Conservation (phyloP, 2,113 vertebrate genomes). For the Brachyhypopomus gauderio region DNA sequence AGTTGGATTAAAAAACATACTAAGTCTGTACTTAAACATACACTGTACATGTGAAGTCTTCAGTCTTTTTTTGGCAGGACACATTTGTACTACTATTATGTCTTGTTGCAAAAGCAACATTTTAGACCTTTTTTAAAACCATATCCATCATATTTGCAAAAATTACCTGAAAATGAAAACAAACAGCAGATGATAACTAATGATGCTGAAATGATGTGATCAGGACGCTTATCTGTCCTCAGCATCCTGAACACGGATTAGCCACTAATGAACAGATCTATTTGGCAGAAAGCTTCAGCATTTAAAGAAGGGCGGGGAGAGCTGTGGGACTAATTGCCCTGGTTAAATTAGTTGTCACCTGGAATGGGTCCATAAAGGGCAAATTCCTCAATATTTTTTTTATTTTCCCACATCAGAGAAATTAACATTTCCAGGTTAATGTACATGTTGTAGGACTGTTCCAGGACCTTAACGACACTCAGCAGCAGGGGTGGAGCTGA, state of each 20-base stretch:
- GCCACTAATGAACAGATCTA: conserved; percentile 8
- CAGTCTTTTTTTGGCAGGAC: no score
- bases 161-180: conserved; percentile 32
- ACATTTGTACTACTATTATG: background rate
- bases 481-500: background rate
- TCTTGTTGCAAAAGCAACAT: background rate
- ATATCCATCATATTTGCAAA: conserved; percentile 17
- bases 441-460: background rate
- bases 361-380: background rate
- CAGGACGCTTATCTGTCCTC: conserved; percentile 23
- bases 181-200: conserved; percentile 28
- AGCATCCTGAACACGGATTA: conserved; percentile 21
- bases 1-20: no score
- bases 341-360: background rate
- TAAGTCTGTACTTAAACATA: no score
- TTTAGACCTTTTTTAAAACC: background rate
- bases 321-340: background rate
- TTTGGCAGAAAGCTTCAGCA: background rate
- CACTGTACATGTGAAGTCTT: no score
- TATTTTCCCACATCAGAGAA: background rate
- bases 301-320: background rate
- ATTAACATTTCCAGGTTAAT: background rate
- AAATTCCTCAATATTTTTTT: background rate
- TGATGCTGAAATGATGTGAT: conserved; percentile 24
- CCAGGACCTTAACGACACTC: background rate